Conservation (phyloP, 1,140 invertebrate species). For the Eriocheir sinensis region DNA sequence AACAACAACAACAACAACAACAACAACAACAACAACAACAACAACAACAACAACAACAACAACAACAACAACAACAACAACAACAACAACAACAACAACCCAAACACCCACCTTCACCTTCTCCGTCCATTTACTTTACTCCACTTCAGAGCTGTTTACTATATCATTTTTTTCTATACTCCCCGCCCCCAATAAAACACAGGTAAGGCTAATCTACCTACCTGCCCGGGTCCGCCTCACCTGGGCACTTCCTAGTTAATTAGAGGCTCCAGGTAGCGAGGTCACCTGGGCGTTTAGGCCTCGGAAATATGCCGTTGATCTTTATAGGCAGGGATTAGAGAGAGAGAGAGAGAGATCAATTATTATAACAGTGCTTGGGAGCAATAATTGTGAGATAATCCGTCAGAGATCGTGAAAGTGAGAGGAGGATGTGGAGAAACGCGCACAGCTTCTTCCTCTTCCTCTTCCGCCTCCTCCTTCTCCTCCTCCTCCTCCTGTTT, state of each 20-base stretch:
- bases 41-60: neutral
- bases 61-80: neutral
- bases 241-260: neutral
- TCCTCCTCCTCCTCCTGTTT: neutral
- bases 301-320: neutral
- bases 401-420: neutral
- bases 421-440: too few relatives aligned
- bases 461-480: neutral
- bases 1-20: too few relatives aligned
- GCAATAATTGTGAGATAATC: too few relatives aligned
- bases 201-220: neutral
- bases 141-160: too few relatives aligned
- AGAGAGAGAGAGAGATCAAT: constrained; percentile 23
- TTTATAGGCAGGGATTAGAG: neutral
- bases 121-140: too few relatives aligned
- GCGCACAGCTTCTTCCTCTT: neutral
- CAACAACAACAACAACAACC: too few relatives aligned
- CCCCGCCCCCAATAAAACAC: too few relatives aligned
- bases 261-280: neutral
- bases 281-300: neutral
- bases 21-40: neutral
- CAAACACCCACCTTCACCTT: too few relatives aligned
- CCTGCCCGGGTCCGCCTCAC: neutral
- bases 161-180: too few relatives aligned
- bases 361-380: too few relatives aligned